phyloP scores from a whole-genome alignment of 2,113 vertebrate species.

The Zosterops pallidus region DNA sequence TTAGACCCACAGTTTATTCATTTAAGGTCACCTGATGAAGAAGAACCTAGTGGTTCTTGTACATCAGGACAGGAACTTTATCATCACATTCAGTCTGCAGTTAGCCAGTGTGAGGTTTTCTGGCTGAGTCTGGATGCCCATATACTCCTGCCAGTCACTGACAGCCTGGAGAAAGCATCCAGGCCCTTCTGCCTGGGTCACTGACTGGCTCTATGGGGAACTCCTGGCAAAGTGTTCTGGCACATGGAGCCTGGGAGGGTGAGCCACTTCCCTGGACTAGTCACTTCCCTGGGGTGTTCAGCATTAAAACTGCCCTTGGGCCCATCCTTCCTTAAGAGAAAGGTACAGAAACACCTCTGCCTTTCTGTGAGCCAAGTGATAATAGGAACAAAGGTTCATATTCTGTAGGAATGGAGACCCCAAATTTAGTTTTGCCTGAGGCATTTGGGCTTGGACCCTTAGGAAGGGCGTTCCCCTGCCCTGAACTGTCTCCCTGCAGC shows the following conservation, averaged over 20 bases:
- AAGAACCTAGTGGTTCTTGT: background rate
- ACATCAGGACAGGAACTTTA: background rate
- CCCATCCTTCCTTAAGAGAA: accelerated
- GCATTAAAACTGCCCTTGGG: background rate
- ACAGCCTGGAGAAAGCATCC: background rate
- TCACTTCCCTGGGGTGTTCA: background rate
- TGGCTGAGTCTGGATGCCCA: background rate
- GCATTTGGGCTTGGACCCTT: background rate
- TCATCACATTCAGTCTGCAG: background rate
- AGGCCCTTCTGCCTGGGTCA: background rate
- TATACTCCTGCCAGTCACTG: background rate
- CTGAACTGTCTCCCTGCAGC: background rate
- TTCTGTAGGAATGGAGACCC: background rate
- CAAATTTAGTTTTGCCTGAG: background rate
- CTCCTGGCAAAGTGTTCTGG: background rate
- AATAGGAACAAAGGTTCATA: background rate
- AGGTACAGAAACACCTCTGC: background rate
- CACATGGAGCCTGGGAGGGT: background rate
- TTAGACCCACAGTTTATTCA: background rate
- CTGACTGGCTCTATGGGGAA: background rate
- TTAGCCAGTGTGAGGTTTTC: background rate
- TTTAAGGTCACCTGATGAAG: background rate
- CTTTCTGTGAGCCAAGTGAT: background rate
- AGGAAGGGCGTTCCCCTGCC: background rate
- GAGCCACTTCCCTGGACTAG: background rate